phyloP scores from a whole-genome alignment of 2,888 invertebrate species.

The Drosophila pseudotakahashii region DNA sequence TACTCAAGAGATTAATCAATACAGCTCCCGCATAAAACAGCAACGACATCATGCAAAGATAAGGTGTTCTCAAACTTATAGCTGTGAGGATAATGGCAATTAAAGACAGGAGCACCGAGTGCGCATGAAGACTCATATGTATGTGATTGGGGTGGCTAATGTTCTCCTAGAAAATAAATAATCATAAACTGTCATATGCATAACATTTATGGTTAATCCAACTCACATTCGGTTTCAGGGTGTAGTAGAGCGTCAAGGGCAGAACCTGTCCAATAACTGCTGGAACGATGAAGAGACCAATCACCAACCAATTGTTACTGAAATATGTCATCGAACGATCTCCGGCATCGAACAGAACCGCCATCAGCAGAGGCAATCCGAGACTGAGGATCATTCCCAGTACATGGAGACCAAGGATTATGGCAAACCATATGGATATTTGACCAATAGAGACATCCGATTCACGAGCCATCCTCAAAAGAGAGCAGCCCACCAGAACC shows the following conservation, averaged over 20 bases:
- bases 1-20: constrained; percentile 74
- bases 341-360: constrained; percentile 82
- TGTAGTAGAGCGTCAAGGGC: constrained; percentile 76
- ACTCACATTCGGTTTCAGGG: constrained; percentile 75
- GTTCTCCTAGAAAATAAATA: constrained; percentile 31
- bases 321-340: constrained; percentile 86
- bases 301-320: constrained; percentile 85
- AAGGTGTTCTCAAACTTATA: constrained; percentile 77
- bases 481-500: constrained; percentile 66
- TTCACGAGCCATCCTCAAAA: constrained; percentile 73
- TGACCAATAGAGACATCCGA: constrained; percentile 65
- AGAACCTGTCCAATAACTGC: constrained; percentile 77
- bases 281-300: constrained; percentile 82
- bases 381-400: constrained; percentile 76
- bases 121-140: constrained; percentile 82
- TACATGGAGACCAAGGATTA: constrained; percentile 75
- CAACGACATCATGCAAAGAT: constrained; percentile 76
- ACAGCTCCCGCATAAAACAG: constrained; percentile 77
- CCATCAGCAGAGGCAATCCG: constrained; percentile 80
- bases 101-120: constrained; percentile 75
- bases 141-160: constrained; percentile 73
- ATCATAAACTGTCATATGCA: neutral
- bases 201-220: no score
- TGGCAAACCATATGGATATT: constrained; percentile 66
- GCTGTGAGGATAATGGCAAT: constrained; percentile 71